Conservation (phyloP, 2,797 vertebrate genomes). For the Chaenodraco wilsoni region DNA sequence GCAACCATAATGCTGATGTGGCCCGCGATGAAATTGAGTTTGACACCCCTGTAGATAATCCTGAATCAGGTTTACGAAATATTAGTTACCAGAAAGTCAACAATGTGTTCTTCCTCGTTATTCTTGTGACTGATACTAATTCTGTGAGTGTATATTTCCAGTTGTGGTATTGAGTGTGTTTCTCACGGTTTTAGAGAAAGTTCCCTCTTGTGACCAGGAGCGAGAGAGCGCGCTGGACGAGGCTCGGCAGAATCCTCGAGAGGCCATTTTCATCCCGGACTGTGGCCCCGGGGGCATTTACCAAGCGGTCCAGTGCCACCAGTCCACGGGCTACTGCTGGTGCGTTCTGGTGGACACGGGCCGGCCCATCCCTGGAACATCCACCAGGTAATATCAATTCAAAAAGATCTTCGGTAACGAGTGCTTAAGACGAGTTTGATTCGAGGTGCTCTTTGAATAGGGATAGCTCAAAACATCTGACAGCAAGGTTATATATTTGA, state of each 20-base stretch:
- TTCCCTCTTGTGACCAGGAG: constrained; percentile 98
- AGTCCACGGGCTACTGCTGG: constrained; percentile 99
- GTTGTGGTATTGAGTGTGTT: constrained; percentile 69
- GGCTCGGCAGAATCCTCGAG: constrained; percentile 89
- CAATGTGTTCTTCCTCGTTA: neutral
- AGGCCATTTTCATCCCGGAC: constrained; percentile 94
- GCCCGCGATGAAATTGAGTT: too few species aligned
- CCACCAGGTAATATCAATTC: constrained; percentile 87
- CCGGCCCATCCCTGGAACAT: constrained; percentile 95
- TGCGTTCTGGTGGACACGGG: constrained; percentile 96
- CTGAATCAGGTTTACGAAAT: neutral
- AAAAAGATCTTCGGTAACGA: too few species aligned
- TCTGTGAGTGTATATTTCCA: constrained; percentile 15
- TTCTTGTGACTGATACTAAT: neutral
- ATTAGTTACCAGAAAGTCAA: neutral
- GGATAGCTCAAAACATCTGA: too few species aligned
- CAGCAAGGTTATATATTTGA: too few species aligned
- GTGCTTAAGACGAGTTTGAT: too few species aligned
- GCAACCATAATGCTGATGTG: too few species aligned
- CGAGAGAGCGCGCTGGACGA: constrained; percentile 94
- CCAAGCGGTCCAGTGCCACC: constrained; percentile 97
- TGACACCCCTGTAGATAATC: too few species aligned
- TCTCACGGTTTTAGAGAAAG: constrained; percentile 90
- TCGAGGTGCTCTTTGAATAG: too few species aligned
- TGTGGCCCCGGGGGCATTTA: constrained; percentile 92